These are phyloP conservation scores for Drosophila pegasa DNA, from an alignment of 2,888 invertebrate genomes.

Conservation along the genomic window DNA sequence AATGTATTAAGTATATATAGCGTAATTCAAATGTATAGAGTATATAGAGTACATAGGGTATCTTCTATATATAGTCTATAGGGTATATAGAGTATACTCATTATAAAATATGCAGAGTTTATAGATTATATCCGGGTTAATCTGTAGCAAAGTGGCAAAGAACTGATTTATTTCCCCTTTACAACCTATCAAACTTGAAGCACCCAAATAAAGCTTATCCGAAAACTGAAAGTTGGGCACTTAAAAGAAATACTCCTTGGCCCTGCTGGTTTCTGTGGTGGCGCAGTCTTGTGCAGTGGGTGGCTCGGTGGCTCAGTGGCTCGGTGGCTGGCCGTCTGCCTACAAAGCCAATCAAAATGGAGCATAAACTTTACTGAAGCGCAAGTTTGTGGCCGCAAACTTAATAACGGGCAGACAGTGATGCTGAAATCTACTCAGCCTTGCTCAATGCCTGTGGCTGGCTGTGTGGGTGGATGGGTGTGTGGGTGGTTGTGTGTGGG, in stretches of 20 bases:
- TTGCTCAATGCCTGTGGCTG: background rate
- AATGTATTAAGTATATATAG: background rate
- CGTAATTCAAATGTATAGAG: background rate
- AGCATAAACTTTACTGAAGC: conserved; percentile 59
- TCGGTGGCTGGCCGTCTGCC: background rate
- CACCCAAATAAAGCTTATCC: background rate
- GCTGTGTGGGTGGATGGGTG: background rate
- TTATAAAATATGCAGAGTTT: background rate
- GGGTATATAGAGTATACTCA: background rate
- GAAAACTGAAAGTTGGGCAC: conserved; percentile 12
- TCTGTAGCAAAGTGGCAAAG: background rate
- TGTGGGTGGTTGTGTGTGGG: background rate
- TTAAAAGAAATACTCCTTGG: conserved; percentile 1
- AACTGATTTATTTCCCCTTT: background rate
- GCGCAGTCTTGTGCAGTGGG: background rate
- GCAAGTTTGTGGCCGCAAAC: conserved; percentile 68
- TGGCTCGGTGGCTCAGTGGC: conserved; percentile 2
- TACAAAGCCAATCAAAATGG: conserved; percentile 58
- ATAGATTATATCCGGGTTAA: background rate
- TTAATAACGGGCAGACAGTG: conserved; percentile 59
- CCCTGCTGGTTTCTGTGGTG: background rate
- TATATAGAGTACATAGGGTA: background rate
- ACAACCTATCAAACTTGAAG: conserved; percentile 1
- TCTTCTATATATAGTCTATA: background rate
- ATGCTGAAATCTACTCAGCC: conserved; percentile 18